Evolutionary conservation across 2,113 vertebrate genomes (phyloP), one percentile per base, ranked within the genome.

Genomic region (Oncorhynchus kisutch): DNA sequence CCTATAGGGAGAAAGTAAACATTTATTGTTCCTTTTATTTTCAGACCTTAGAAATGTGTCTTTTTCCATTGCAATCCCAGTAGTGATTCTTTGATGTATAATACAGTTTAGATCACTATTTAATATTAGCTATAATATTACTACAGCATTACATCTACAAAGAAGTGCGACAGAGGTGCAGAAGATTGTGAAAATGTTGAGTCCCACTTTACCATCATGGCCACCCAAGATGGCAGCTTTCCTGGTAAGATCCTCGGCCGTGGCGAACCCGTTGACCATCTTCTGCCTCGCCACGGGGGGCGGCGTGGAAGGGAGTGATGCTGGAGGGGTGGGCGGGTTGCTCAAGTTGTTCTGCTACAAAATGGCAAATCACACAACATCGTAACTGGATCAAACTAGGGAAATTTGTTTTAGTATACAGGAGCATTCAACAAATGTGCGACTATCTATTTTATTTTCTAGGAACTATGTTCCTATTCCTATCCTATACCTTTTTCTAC

Each of bases 291-390:
- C 91, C 16, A 96, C 92, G 0, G 98, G 97, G 1, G 98, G 98
- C 0, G 98, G 98, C 0, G 98, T 99, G 71, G 98, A 97, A 70
- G 98, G 98, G 74, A 99, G 95, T 34, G 98, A 99, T 77, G 98
- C 97, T 1, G 98, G 98, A 0, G 97, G 98, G 0, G 98, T 99
- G 9, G 98, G 97, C 71, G 98, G 97, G 85, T 99, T 99, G 89
- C 97, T 98, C 88, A 99, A 91, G 83, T 99, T 99, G 90, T 97
- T 98, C 94, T 99, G 97, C 94, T 96, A 92, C 68, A 70, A 74
- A 22, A 80, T 57, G 6, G 70, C 2, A 57, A 24, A 31, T 72
- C 48, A 79, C 67, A 29, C 14, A 11, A 16, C 9, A 1, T 64
- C 0, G n/a, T 22, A 22, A 64, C 20, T n/a, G 20, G 24, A 64